These are phyloP conservation scores for Pelmatolapia mariae DNA, from an alignment of 2,113 vertebrate species.

Conservation along the genomic window DNA sequence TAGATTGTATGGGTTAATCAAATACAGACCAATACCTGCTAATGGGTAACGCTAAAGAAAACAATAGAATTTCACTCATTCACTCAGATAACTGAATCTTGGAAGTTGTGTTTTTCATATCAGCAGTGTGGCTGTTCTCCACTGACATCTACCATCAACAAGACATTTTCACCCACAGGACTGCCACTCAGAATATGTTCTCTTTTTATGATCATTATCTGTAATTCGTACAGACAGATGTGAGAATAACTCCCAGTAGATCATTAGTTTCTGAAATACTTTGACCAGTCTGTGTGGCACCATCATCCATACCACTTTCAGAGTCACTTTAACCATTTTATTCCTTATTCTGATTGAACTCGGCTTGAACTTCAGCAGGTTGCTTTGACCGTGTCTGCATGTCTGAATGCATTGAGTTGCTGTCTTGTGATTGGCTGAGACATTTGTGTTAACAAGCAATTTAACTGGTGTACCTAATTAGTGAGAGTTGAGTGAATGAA, in stretches of 20 bases:
- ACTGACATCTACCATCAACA: not conserved
- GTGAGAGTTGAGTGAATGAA: no score
- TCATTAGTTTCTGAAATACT: not conserved
- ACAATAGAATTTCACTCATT: not conserved
- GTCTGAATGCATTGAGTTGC: not conserved
- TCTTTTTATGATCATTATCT: not conserved
- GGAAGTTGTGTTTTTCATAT: not conserved
- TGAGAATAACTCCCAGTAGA: not conserved
- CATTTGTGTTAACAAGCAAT: not conserved
- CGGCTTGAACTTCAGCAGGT: not conserved
- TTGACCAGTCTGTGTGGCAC: not conserved
- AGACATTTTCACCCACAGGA: not conserved
- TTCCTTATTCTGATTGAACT: not conserved
- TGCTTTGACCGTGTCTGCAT: not conserved
- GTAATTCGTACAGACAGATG: not conserved
- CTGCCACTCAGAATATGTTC: not conserved
- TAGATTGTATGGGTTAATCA: not conserved
- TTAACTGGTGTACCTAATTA: not conserved
- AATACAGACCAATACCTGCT: not conserved
- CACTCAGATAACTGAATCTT: not conserved
- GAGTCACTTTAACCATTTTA: not conserved
- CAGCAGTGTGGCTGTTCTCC: not conserved
- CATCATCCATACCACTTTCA: accelerated
- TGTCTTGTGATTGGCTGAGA: not conserved
- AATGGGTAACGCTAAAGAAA: not conserved